Base-by-base conservation (phyloP, 1,140 invertebrate species). In the Drosophila sproati region DNA sequence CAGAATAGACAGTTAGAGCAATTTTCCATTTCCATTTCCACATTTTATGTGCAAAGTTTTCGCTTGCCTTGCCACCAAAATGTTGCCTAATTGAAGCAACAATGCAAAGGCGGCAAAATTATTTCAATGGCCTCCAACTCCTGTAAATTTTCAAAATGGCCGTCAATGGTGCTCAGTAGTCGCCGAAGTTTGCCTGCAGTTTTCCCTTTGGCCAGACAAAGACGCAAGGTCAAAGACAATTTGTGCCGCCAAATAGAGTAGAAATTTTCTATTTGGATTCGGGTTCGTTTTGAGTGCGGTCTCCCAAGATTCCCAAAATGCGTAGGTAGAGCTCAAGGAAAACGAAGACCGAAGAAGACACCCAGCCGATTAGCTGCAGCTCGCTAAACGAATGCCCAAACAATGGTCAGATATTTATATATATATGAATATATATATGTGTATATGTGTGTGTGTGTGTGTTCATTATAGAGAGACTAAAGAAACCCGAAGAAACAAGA, bases 171-270 rank as follows among this genome's bases (percentile, higher is more conserved):
- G 35, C 12, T 29, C 10, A 47, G 54, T 20, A 32, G 20, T 20
- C 20, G 20, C 20, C 1, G 20, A 20, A 20, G 20, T 20, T 29
- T 45, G 60, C 41, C 35, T 68, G 34, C 35, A 61, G 59, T 54
- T 70, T 69, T 43, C 59, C 48, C n/a, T 12, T 55, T 45, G 41
- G 34, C 32, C 47, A 63, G 32, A 39, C 35, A 35, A 32, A 60
- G 45, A 55, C 31, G 45, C 85, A 88, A 88, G 85, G 85, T 89
- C 85, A 89, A 83, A 83, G 80, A 80, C 69, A 89, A 89, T 88
- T 83, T 69, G 77, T 83, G 85, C 68, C 77, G 83, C 83, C 67
- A 76, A 64, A 70, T 74, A 80, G 78, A 81, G 78, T 67, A 75
- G 64, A 86, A 80, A 77, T 60, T 66, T 66, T 69, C 55, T 6